Percentiles rank a stretch among this genome's conserved stretches.
Conservation (phyloP, 2,888 invertebrate genomes). For the Phytoseiulus persimilis region DNA sequence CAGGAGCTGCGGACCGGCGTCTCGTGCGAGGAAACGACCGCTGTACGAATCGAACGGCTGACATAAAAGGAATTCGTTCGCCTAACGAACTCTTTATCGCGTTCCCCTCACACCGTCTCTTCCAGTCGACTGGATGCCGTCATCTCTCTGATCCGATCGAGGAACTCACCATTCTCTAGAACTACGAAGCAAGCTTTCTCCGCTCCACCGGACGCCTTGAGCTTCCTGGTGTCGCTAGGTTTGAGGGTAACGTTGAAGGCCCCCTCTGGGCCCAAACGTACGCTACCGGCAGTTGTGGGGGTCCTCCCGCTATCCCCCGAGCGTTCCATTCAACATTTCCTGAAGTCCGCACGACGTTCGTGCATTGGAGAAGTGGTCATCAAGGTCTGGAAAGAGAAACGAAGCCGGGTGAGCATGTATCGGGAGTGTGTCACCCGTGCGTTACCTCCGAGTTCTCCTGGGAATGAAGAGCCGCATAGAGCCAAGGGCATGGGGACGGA, state of each 20-base stretch:
- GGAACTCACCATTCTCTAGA: neutral
- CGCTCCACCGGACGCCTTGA: neutral
- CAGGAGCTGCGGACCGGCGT: neutral
- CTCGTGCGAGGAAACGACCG: neutral
- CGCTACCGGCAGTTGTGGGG: neutral
- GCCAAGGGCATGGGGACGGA: too few species aligned
- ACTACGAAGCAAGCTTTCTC: neutral
- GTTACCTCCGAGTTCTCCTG: too few species aligned
- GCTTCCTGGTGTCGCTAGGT: neutral
- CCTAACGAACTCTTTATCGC: neutral
- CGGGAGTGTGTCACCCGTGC: too few species aligned
- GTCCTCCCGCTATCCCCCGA: neutral
- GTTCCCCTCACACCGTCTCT: neutral
- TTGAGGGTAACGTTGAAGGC: neutral
- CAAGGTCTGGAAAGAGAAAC: neutral
- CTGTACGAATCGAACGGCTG: neutral
- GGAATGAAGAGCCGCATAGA: too few species aligned
- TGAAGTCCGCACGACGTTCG: neutral
- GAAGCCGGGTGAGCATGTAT: too few species aligned
- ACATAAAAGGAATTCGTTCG: neutral
- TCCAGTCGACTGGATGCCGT: neutral
- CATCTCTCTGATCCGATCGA: neutral
- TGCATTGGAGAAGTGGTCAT: neutral
- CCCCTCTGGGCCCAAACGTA: neutral
- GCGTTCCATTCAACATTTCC: slow-evolving; percentile 5